Base-by-base conservation (phyloP, 2,113 vertebrate genomes). In the Mesembrinibis cayennensis region DNA sequence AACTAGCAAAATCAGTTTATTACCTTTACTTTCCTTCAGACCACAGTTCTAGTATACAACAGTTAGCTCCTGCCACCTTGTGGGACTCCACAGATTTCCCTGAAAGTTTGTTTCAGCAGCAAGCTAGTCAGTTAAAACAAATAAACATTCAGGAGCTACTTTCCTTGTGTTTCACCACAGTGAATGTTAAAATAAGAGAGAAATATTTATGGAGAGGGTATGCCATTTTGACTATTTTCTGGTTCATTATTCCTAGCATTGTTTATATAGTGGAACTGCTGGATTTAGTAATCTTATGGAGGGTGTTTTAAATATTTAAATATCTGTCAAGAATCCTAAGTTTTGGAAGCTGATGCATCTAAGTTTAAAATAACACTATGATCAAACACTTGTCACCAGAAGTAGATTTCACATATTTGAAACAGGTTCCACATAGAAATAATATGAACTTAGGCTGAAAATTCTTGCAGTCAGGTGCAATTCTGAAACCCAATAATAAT, bases 61-160 rank as follows among this genome's bases (percentile, higher is more conserved):
- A 95, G 96, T 90, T 89, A 95, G 84, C 93, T 97, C 62, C 97
- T 97, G 95, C 95, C 97, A 97, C 97, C 97, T 97, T 96, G 95
- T 97, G 95, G 96, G 93, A 85, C 55, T 90, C 61, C n/a, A 62
- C 1, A 7, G 71, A 55, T 55, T 85, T 96, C 93, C 82, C 87
- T 66, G 50, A 82, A 93, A 77, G 73, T 13, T 22, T 36, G 14
- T 63, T 84, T 42, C 65, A 78, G 86, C 74, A 62, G 34, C 66
- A 62, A 82, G 65, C n/a, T 29, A 72, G 44, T 32, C 61, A 69
- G 62, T 69, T 89, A 65, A 72, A 82, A 63, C 17, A 76, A 74
- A 73, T 11, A 56, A 91, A 81, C 59, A 67, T 44, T 74, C 27
- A 38, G 27, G 40, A 95, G 45, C 61, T 83, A 45, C 44, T 83